phyloP scores from a whole-genome alignment of 1,140 invertebrate species.

The Camponotus floridanus region DNA sequence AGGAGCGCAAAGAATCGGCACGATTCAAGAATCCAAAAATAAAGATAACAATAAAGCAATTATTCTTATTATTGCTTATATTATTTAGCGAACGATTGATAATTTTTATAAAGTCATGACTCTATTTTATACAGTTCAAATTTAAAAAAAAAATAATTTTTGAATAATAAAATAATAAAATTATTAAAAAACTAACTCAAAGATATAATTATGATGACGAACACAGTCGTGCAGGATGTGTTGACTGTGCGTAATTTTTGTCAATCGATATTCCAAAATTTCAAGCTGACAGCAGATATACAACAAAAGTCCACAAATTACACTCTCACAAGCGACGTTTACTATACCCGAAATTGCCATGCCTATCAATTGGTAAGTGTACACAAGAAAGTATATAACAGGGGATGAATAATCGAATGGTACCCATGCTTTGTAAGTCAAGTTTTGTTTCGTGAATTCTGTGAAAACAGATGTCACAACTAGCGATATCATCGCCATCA shows the following conservation, averaged over 20 bases:
- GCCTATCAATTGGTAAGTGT: conserved; percentile 45
- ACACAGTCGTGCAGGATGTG: neutral
- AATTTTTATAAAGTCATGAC: conserved; percentile 28
- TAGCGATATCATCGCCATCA: neutral
- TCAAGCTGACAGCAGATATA: conserved; percentile 62
- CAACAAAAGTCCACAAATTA: conserved; percentile 66
- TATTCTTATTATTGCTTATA: conserved; percentile 6
- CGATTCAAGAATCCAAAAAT: neutral
- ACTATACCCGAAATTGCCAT: conserved; percentile 38
- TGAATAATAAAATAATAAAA: neutral
- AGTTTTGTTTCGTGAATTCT: neutral
- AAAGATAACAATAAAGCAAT: neutral
- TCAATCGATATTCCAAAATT: conserved; percentile 66
- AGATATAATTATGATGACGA: conserved; percentile 43
- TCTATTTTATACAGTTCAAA: neutral
- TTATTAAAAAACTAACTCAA: conserved; percentile 40
- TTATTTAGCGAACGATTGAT: conserved; percentile 43
- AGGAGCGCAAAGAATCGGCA: neutral
- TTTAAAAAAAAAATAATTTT: no score
- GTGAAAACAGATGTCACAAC: neutral
- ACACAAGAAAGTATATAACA: conserved; percentile 23
- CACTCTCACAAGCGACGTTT: conserved; percentile 51
- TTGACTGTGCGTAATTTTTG: neutral
- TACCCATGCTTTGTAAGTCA: conserved; percentile 49
- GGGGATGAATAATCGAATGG: conserved; percentile 52